These are phyloP conservation scores for Botia kubotai DNA, from an alignment of 2,797 vertebrate species.

Conservation along the genomic window DNA sequence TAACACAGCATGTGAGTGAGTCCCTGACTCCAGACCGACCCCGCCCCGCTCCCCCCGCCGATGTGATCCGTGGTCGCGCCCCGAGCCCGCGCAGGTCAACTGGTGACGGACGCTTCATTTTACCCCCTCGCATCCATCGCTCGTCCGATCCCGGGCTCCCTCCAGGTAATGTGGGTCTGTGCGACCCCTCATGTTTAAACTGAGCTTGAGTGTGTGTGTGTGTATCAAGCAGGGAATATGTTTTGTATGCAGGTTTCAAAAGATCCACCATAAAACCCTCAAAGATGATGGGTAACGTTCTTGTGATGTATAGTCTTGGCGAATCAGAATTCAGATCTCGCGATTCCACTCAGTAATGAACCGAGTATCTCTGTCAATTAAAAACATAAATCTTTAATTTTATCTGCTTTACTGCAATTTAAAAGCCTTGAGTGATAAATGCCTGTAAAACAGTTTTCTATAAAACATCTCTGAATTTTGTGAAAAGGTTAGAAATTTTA, in stretches of 20 bases:
- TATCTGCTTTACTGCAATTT: neutral
- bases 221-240: neutral
- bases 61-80: slow-evolving; percentile 77
- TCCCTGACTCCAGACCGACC: slow-evolving; percentile 83
- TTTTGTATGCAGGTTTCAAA: slow-evolving; percentile 45
- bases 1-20: slow-evolving; percentile 13
- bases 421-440: no score
- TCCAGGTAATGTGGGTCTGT: slow-evolving; percentile 75
- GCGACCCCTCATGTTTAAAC: neutral
- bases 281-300: slow-evolving; percentile 40
- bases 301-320: neutral
- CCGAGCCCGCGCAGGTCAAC: slow-evolving; percentile 81
- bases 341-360: neutral
- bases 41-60: slow-evolving; percentile 68
- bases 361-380: no score
- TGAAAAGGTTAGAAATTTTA: neutral
- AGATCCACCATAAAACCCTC: slow-evolving; percentile 13
- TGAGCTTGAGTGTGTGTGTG: neutral
- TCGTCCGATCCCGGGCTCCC: slow-evolving; percentile 88
- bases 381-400: neutral
- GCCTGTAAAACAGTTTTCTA: no score
- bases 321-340: slow-evolving; percentile 14
- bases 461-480: no score
- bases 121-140: slow-evolving; percentile 87
- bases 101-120: slow-evolving; percentile 84